These are phyloP conservation scores for Suillia variegata DNA, from an alignment of 2,888 invertebrate species.

Conservation along the genomic window DNA sequence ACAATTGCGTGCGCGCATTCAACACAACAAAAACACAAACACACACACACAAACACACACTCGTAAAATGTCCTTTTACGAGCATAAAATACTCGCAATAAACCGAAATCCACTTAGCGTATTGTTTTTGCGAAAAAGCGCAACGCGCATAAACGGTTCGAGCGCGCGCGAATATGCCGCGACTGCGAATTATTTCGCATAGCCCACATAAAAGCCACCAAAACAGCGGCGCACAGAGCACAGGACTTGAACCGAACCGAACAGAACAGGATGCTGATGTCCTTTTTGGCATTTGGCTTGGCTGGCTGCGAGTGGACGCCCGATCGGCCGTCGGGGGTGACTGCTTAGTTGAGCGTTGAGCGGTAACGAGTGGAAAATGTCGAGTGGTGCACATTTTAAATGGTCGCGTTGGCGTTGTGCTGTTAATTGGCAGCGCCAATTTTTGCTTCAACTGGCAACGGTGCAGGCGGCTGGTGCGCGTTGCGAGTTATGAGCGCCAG, in stretches of 20 bases:
- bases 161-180: not conserved
- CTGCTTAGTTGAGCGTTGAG: no score
- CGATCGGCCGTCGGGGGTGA: no score
- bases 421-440: slow-evolving; percentile 1
- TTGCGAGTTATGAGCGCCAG: not conserved
- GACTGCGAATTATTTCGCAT: not conserved
- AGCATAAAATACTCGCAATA: not conserved
- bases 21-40: not conserved
- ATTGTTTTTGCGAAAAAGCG: not conserved
- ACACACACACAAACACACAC: not conserved
- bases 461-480: no score
- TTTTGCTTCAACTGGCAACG: not conserved
- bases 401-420: not conserved
- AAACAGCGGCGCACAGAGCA: not conserved
- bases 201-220: not conserved
- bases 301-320: no score
- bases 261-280: not conserved
- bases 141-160: no score
- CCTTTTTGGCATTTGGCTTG: not conserved
- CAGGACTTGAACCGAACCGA: no score
- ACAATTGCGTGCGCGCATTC: not conserved
- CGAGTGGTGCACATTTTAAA: no score
- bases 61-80: not conserved
- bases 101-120: not conserved
- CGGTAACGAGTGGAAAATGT: no score